Base-by-base conservation (phyloP, 2,113 vertebrate genomes). In the Hippopotamus amphibius region DNA sequence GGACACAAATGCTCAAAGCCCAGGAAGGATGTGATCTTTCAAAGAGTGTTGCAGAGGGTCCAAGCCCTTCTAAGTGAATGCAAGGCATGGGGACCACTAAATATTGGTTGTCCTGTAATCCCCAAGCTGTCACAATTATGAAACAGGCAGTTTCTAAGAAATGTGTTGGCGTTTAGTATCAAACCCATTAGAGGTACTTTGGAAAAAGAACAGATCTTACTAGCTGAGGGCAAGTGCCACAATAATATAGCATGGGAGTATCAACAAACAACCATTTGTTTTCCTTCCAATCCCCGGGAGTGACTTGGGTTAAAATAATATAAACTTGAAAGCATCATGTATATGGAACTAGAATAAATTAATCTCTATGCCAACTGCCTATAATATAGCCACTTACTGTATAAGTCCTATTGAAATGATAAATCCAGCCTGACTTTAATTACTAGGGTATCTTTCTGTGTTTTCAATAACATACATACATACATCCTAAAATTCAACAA, bases 391-490 rank as follows among this genome's bases (percentile, higher is more conserved):
- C n/a, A 88, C 33, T 96, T 90, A 77, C 46, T 86, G 1, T 76
- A 33, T 87, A 87, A 89, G 92, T 43, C 81, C 87, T 93, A 14
- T 48, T 79, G 22, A 72, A 91, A 94, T 71, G 63, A 92, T 92
- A 96, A 92, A 93, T 82, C 37, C 41, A 53, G 37, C 13, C 55
- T 77, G 82, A 82, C 63, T 97, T 97, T 94, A 97, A 96, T 96
- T 93, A 83, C 43, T 74, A 55, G 30, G 21, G 17, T 90, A 84
- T 83, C 59, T 72, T 50, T 33, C 80, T 74, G 59, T 88, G 93
- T 57, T 95, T 84, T 94, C 65, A 53, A 72, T 65, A 92, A 48
- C 41, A 46, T 65, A 15, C 13, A 82, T 50, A n/a, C 43, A 74
- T 89, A 93, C 91, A 84, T 86, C 46, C 93, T 96, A 53, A 96